Percentiles rank a stretch among this genome's conserved stretches.
phyloP scores from a whole-genome alignment of 2,888 invertebrate species.

The Cynaeus angustus region DNA sequence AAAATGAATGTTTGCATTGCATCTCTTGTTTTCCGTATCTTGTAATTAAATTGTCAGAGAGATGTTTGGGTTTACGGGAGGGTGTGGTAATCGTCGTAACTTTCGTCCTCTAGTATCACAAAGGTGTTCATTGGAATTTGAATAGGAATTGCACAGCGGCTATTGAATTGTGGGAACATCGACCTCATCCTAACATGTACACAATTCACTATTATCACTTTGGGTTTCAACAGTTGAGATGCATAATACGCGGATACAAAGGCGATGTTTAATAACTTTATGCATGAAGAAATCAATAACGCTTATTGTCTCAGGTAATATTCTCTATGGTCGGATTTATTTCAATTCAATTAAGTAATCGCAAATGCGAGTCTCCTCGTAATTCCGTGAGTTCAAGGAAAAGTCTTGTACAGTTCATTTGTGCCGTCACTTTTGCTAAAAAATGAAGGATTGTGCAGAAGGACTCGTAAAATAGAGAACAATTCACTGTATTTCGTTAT shows the following conservation, averaged over 20 bases:
- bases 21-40: conserved; percentile 22
- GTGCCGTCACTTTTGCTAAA: too few species aligned
- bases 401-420: too few species aligned
- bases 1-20: conserved; percentile 23
- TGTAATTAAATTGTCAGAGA: conserved; percentile 30
- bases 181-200: conserved; percentile 13
- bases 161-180: conserved; percentile 13
- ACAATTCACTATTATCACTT: conserved; percentile 12
- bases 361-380: too few species aligned
- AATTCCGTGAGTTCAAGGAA: too few species aligned
- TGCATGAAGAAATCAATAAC: too few species aligned
- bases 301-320: too few species aligned
- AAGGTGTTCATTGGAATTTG: conserved; percentile 30
- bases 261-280: neutral
- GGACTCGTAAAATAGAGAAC: too few species aligned
- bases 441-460: too few species aligned
- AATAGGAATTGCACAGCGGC: conserved; percentile 13
- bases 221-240: neutral
- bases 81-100: conserved; percentile 21
- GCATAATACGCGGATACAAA: neutral
- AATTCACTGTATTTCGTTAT: too few species aligned
- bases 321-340: too few species aligned
- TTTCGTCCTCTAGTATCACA: conserved; percentile 15
- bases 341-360: too few species aligned
- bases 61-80: conserved; percentile 18